Conservation (phyloP, 2,797 vertebrate species). For the Centroberyx gerrardi region DNA sequence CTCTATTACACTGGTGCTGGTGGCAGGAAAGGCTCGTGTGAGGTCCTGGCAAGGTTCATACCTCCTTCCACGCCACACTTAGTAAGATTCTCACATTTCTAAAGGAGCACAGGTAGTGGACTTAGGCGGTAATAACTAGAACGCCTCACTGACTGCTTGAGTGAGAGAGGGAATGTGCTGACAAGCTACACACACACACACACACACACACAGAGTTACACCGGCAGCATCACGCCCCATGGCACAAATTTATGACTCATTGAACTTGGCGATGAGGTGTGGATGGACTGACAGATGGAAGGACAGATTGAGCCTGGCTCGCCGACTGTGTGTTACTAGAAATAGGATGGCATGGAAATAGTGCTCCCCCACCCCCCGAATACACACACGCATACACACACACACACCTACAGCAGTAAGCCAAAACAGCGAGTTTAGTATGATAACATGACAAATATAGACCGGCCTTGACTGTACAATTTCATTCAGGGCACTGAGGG, state of each 20-base stretch:
- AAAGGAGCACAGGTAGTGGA: background rate
- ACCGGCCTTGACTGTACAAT: too few relatives aligned
- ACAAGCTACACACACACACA: background rate
- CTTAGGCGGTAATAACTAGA: background rate
- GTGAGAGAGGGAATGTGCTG: background rate
- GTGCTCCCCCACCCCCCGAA: background rate
- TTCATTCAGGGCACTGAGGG: too few relatives aligned
- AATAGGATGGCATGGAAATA: too few relatives aligned
- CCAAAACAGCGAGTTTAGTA: too few relatives aligned
- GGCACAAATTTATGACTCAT: conserved; percentile 16
- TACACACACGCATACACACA: background rate
- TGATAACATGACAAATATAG: too few relatives aligned
- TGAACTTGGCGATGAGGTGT: background rate
- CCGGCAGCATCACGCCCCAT: background rate
- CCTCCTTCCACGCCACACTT: background rate
- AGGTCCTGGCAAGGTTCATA: background rate
- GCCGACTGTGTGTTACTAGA: too few relatives aligned
- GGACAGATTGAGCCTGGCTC: too few relatives aligned
- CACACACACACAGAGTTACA: background rate
- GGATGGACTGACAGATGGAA: background rate
- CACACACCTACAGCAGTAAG: background rate
- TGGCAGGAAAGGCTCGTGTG: too few relatives aligned
- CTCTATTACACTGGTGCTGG: too few relatives aligned
- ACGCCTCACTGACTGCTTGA: too few relatives aligned
- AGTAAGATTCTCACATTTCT: too few relatives aligned